A percentile compares a stretch with the other conserved stretches of the same genome.
phyloP scores from a whole-genome alignment of 2,888 invertebrate genomes.

The Himalopsyche kuldschensis region DNA sequence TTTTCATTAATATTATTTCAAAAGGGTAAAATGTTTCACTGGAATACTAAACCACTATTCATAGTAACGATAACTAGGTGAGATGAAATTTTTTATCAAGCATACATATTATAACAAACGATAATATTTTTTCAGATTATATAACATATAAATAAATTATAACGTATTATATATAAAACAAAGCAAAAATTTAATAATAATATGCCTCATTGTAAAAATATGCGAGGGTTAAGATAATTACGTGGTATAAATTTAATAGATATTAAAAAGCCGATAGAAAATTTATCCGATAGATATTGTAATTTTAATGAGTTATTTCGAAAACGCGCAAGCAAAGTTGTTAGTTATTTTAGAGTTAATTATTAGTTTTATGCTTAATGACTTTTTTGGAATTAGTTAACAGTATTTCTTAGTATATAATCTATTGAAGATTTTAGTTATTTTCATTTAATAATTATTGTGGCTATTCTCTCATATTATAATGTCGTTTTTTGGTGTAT shows the following conservation, averaged over 20 bases:
- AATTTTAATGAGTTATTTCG: not conserved
- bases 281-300: not conserved
- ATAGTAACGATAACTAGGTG: not conserved
- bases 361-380: not conserved
- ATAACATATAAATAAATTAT: not conserved
- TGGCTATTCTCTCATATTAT: too few relatives aligned
- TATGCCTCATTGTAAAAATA: not conserved
- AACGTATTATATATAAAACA: not conserved
- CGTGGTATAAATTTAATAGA: not conserved
- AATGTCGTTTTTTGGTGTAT: too few relatives aligned
- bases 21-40: conserved; percentile 16
- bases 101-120: not conserved
- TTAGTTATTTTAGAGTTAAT: not conserved
- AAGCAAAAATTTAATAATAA: not conserved
- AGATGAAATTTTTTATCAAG: not conserved
- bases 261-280: not conserved
- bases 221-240: not conserved
- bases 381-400: not conserved
- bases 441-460: too few relatives aligned
- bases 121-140: not conserved
- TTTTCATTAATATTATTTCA: not conserved
- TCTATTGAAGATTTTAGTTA: too few relatives aligned
- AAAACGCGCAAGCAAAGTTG: not conserved
- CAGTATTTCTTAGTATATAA: not conserved
- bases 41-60: not conserved